phyloP scores from a whole-genome alignment of 2,113 vertebrate genomes.

The Promerops cafer region DNA sequence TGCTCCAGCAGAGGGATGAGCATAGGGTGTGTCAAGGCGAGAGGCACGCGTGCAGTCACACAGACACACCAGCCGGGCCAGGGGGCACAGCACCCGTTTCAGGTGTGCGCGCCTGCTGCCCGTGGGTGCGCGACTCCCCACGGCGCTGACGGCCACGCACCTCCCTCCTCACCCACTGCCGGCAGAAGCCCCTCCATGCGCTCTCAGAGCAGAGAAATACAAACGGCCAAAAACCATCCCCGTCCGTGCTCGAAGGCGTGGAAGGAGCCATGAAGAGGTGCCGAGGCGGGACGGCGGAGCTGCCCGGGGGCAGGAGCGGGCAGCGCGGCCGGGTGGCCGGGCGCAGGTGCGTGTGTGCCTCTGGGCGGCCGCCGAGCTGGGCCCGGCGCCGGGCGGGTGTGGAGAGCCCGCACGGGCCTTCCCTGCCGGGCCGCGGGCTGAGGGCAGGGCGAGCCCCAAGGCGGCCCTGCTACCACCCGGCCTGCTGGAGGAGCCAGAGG shows the following conservation, averaged over 20 bases:
- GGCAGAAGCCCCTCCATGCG: not conserved
- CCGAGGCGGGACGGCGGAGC: not conserved
- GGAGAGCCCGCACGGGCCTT: not conserved
- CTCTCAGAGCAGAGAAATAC: not conserved
- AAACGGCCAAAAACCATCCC: not conserved
- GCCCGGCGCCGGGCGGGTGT: not conserved
- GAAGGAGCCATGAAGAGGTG: not conserved
- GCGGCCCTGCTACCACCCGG: not conserved
- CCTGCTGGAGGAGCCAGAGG: not conserved
- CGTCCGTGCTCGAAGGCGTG: accelerated
- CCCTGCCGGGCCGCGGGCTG: too few relatives aligned
- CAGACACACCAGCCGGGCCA: not conserved
- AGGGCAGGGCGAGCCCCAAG: not conserved
- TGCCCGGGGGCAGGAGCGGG: not conserved
- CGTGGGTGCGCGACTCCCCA: not conserved
- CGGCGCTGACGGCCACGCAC: not conserved
- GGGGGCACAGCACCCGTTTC: accelerated
- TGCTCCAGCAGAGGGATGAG: not conserved
- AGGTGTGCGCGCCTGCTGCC: not conserved
- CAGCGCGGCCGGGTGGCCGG: not conserved
- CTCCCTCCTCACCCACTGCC: not conserved
- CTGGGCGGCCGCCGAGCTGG: not conserved
- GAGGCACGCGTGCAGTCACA: not conserved
- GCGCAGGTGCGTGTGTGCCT: conserved; percentile 20
- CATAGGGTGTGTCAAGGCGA: accelerated